Base-by-base conservation (phyloP, 2,113 vertebrate genomes). In the Gorilla gorilla region DNA sequence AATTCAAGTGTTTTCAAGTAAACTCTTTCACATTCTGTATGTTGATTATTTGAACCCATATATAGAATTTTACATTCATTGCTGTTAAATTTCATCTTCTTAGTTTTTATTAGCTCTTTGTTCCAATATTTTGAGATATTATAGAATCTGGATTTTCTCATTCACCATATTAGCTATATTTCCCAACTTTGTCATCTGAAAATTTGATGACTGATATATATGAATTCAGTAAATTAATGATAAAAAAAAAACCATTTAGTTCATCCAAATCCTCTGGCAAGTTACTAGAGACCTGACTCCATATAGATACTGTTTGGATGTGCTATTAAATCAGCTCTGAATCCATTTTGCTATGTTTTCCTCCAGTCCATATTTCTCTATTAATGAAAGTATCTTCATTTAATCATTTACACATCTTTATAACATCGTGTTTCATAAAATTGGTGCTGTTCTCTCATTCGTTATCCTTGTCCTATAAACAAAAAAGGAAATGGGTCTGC, bases 21-120 rank as follows among this genome's bases (percentile, higher is more conserved):
- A 57, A 43, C 23, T 93, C 27, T 50, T 96, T 43, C 78, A 81
- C 18, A 70, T 89, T 4, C 66, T 76, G 0, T 75, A 48, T 40
- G 57, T 73, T 88, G 27, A 12, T 40, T 89, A 5, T 80, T 96
- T 70, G 32, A 91, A 30, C 23, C 11, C 32, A 27, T 27, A 13
- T 32, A 50, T 16, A 27, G 48, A 93, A 48, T 96, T 89, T 97
- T 92, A n/a, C 5, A 85, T 96, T 81, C 93, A 27, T 83, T 89
- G 14, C 20, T 35, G 22, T 91, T 85, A 87, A 75, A 82, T 89
- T 96, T 85, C 20, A 32, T 85, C 86, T 83, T 72, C 57, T 3
- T 96, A 64, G 27, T 95, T 95, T 95, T 90, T 6, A 76, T 76
- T 85, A 48, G 6, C 12, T 90, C 9, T 76, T 82, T 75, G 27